These are phyloP conservation scores for Cyphomyrmex costatus DNA, from an alignment of 1,140 invertebrate species.

Conservation along the genomic window DNA sequence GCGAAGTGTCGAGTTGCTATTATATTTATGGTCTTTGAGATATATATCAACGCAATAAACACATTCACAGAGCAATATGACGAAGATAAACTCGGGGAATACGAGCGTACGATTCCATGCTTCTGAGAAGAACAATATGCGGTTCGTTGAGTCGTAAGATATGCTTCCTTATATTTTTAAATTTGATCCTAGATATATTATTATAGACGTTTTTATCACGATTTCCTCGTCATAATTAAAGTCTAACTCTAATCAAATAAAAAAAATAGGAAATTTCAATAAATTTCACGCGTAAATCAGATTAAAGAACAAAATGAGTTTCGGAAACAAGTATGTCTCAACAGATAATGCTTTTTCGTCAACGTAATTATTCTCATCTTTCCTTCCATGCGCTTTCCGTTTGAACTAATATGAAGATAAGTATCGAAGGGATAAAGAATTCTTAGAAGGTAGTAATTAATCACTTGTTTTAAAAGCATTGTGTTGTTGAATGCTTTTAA, in stretches of 20 bases:
- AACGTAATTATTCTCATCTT: not conserved
- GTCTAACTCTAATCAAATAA: not conserved
- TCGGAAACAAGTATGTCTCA: not conserved
- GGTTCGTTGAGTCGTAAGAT: slow-evolving; percentile 70
- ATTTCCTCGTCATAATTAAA: slow-evolving; percentile 22
- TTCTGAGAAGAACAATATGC: slow-evolving; percentile 62
- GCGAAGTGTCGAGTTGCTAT: slow-evolving; percentile 8
- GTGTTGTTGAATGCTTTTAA: too few relatives aligned
- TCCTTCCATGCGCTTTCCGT: not conserved
- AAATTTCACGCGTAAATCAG: not conserved
- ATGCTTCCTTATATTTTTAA: slow-evolving; percentile 74
- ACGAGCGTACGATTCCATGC: slow-evolving; percentile 34
- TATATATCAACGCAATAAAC: slow-evolving; percentile 18
- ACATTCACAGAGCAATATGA: slow-evolving; percentile 23
- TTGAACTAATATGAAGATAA: not conserved
- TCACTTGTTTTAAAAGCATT: too few relatives aligned
- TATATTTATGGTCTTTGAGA: slow-evolving; percentile 19
- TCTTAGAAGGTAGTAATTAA: too few relatives aligned
- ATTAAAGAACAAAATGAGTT: not conserved
- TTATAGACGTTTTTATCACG: slow-evolving; percentile 45
- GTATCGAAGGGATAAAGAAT: not conserved
- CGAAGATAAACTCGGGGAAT: slow-evolving; percentile 30
- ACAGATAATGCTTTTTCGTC: not conserved
- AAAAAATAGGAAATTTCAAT: not conserved
- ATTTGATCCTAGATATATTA: slow-evolving; percentile 58